These are phyloP conservation scores for Anguilla megastoma DNA, from an alignment of 2,797 vertebrate species.

Conservation along the genomic window DNA sequence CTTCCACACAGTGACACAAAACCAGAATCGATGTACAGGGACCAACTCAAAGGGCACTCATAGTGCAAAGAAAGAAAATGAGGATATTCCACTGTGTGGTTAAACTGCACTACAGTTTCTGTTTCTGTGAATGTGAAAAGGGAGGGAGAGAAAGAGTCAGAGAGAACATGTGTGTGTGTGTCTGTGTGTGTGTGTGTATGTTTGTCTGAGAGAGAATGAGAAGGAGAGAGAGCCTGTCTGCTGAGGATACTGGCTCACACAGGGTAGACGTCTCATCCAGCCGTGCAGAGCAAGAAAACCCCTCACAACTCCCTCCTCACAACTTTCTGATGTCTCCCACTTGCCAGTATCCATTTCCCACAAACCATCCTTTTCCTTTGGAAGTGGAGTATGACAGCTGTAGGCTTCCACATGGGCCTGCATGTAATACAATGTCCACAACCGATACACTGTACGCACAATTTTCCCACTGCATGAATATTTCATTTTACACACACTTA, in stretches of 20 bases:
- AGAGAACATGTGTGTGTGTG: constrained; percentile 32
- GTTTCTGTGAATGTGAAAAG: neutral
- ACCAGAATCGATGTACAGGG: neutral
- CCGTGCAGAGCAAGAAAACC: neutral
- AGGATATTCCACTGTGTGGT: neutral
- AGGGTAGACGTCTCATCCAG: neutral
- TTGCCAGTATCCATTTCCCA: neutral
- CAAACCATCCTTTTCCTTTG: neutral
- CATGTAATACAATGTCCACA: neutral
- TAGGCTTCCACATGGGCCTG: constrained; percentile 20
- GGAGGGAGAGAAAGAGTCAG: constrained; percentile 1
- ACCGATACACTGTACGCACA: neutral
- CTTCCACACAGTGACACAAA: neutral
- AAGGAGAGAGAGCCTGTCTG: constrained; percentile 36
- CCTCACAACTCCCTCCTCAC: constrained; percentile 16
- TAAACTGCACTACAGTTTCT: neutral
- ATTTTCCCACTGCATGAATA: constrained; percentile 24
- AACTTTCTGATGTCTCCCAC: constrained; percentile 1
- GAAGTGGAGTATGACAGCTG: constrained; percentile 11
- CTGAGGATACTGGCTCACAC: neutral
- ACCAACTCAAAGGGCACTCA: neutral
- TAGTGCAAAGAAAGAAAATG: neutral
- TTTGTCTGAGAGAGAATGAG: neutral
- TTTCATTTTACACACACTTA: constrained; percentile 25
- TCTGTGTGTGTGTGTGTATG: neutral